A percentile compares a stretch with the other conserved stretches of the same genome.
Evolutionary conservation across 2,888 invertebrate genomes (phyloP).

Genomic region (Synanthedon vespiformis): DNA sequence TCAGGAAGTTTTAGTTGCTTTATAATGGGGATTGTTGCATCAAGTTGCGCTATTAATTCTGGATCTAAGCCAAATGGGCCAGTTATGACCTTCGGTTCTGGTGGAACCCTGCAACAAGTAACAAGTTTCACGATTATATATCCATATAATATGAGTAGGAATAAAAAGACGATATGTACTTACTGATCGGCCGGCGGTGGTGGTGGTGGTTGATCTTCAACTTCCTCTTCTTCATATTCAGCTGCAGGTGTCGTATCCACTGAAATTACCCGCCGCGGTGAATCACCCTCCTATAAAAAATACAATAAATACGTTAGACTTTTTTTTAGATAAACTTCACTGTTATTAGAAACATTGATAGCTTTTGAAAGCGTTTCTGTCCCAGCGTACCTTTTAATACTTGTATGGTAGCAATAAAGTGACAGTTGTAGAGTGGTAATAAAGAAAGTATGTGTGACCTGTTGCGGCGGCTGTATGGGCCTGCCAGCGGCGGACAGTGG

Average conservation of each 20-base stretch:
- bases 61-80: slow-evolving; percentile 86
- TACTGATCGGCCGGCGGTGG: slow-evolving; percentile 26
- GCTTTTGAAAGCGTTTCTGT: too few relatives aligned
- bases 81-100: slow-evolving; percentile 59
- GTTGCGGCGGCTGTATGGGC: slow-evolving; percentile 35
- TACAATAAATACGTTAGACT: neutral
- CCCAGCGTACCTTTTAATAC: neutral
- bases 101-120: slow-evolving; percentile 34
- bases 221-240: slow-evolving; percentile 46
- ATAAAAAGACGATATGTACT: slow-evolving; percentile 7
- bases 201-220: slow-evolving; percentile 35
- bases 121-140: neutral
- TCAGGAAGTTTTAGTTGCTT: slow-evolving; percentile 40
- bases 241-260: slow-evolving; percentile 32
- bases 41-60: slow-evolving; percentile 77
- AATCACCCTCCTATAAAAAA: slow-evolving; percentile 13
- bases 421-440: too few relatives aligned
- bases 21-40: slow-evolving; percentile 56
- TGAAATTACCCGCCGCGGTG: slow-evolving; percentile 29
- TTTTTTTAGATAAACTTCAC: too few relatives aligned
- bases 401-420: too few relatives aligned
- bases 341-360: too few relatives aligned
- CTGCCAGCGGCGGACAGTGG: slow-evolving; percentile 52
- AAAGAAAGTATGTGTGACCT: slow-evolving; percentile 10
- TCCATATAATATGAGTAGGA: neutral